Base-by-base conservation (phyloP, 2,888 invertebrate species). In the Cecidostiba fungosa region DNA sequence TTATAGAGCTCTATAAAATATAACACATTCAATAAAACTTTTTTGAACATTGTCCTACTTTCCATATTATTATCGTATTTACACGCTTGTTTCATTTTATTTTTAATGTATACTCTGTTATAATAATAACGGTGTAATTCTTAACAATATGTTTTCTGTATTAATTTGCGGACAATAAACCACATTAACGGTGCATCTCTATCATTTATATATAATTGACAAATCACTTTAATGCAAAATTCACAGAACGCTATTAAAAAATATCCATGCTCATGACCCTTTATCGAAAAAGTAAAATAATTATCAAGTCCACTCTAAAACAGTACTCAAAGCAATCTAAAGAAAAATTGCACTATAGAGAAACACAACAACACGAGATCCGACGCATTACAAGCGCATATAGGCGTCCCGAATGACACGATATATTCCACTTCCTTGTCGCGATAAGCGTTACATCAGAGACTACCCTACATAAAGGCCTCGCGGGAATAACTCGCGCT, bases 361-460 rank as follows among this genome's bases (percentile, higher is more conserved):
- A 54, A 54, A n/a, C n/a, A 54, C n/a, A n/a, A n/a, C 5, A 54
- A n/a, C 19, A 54, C 6, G 36, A 70, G 19, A 29, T 70, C 70
- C 4, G 36, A 39, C 14, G 43, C 43, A n/a, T 43, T 39, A 73
- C 72, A 39, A 73, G 43, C 47, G 43, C 62, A 36, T 6, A n/a
- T n/a, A 36, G 66, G 66, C 66, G 29, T 29, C 39, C 12, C 77
- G 39, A 69, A 23, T 43, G 77, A 36, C 83, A 54, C 54, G 70
- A 62, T 50, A 50, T 26, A 66, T n/a, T 43, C 36, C 16, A 43
- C 77, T 83, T 83, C 77, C 72, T 83, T 16, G 72, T 77, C 43
- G 76, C 76, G 74, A 82, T 82, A 82, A 77, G 23, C 77, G 32
- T 80, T 80, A 73, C 59, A 73, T 80, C 80, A 80, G 19, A 39